Evolutionary conservation across 2,888 invertebrate genomes (phyloP).

Genomic region (Cepaea hortensis): DNA sequence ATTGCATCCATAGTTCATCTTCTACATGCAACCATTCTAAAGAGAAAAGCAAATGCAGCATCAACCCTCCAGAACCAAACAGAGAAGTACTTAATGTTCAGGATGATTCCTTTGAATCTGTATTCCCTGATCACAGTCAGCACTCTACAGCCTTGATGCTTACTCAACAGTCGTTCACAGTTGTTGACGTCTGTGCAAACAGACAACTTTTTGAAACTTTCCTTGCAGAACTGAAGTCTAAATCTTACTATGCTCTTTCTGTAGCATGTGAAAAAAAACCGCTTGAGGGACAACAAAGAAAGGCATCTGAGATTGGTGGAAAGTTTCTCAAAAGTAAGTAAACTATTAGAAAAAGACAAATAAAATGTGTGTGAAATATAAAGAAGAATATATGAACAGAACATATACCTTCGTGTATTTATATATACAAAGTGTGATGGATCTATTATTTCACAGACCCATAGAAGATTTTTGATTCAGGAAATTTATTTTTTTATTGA

Average conservation of each 20-base stretch:
- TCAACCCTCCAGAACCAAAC: not conserved
- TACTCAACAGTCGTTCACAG: conserved; percentile 67
- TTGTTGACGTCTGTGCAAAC: conserved; percentile 74
- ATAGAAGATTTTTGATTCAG: not conserved
- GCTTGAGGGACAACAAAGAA: conserved; percentile 17
- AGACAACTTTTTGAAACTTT: conserved; percentile 71
- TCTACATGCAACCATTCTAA: not conserved
- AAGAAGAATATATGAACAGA: not conserved
- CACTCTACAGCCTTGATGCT: conserved; percentile 1
- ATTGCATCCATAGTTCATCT: not conserved
- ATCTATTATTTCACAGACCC: too few species aligned
- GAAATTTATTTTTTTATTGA: too few species aligned
- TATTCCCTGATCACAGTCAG: not conserved
- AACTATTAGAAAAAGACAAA: not conserved
- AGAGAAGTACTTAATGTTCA: not conserved
- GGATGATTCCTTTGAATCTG: not conserved
- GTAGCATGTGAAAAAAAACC: conserved; percentile 74
- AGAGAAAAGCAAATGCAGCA: not conserved
- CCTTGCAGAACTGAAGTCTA: conserved; percentile 71
- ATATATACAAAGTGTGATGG: not conserved
- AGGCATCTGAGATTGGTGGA: conserved; percentile 65
- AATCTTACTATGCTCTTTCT: conserved; percentile 70
- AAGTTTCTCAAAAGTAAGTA: conserved; percentile 67
- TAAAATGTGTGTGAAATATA: not conserved
- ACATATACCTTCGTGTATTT: not conserved